Conservation (phyloP, 2,113 vertebrate genomes). For the Silurus glanis region DNA sequence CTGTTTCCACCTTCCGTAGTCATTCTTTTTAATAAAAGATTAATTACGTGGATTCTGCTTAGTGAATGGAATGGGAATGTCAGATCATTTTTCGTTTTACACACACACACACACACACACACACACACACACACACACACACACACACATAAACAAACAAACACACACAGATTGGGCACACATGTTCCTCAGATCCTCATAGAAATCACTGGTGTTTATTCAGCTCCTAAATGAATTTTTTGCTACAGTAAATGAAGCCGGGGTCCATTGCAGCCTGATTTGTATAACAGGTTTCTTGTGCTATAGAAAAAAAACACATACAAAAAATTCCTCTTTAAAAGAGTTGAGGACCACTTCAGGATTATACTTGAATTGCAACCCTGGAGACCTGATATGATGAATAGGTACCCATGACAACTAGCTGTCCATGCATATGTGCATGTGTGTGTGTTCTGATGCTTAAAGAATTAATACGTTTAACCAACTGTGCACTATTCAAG, state of each 20-base stretch:
- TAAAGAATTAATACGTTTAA: slow-evolving; percentile 37
- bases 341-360: neutral
- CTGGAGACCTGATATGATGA: slow-evolving; percentile 41
- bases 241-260: slow-evolving; percentile 58
- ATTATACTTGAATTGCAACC: slow-evolving; percentile 43
- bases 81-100: slow-evolving; percentile 43
- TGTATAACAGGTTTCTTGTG: slow-evolving; percentile 67
- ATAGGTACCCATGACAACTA: slow-evolving; percentile 50
- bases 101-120: slow-evolving; percentile 14
- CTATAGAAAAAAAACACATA: slow-evolving; percentile 9
- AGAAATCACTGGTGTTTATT: slow-evolving; percentile 51
- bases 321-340: slow-evolving; percentile 32
- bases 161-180: neutral
- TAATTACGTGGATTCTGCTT: slow-evolving; percentile 68
- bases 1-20: slow-evolving; percentile 33
- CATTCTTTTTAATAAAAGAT: slow-evolving; percentile 44
- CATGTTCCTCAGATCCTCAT: neutral
- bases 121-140: slow-evolving; percentile 32
- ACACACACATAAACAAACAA: slow-evolving; percentile 29
- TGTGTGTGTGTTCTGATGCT: neutral
- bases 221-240: slow-evolving; percentile 65
- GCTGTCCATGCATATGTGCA: neutral
- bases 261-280: slow-evolving; percentile 59
- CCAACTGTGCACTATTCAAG: slow-evolving; percentile 35
- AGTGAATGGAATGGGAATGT: slow-evolving; percentile 54